phyloP scores from a whole-genome alignment of 1,140 invertebrate species.

The Tetragnatha versicolor region DNA sequence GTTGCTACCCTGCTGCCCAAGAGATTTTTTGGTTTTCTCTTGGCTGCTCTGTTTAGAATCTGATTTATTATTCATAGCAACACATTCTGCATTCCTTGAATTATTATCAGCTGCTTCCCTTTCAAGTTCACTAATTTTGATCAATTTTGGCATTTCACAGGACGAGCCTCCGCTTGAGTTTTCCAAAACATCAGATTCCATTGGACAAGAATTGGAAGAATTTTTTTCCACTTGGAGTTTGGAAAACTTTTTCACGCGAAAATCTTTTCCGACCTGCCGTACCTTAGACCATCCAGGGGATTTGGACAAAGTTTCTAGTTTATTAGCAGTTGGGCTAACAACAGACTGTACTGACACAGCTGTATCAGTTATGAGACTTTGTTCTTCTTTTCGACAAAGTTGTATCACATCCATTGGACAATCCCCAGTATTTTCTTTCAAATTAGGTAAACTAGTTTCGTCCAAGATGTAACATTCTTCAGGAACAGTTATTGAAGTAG shows the following conservation, averaged over 20 bases:
- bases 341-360: constrained; percentile 35
- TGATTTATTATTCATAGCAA: too few species aligned
- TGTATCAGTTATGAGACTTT: constrained; percentile 14
- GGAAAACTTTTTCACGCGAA: constrained; percentile 35
- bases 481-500: background rate
- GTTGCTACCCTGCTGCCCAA: too few species aligned
- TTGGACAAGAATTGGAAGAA: background rate
- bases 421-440: background rate
- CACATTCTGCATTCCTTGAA: too few species aligned
- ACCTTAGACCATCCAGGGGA: constrained; percentile 48
- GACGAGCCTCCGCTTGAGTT: background rate
- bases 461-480: constrained; percentile 12
- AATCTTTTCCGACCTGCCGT: constrained; percentile 29
- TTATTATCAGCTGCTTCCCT: background rate
- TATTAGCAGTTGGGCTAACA: constrained; percentile 5
- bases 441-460: constrained; percentile 4
- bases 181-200: background rate
- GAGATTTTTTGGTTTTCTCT: too few species aligned
- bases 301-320: background rate
- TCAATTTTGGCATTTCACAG: background rate
- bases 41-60: too few species aligned
- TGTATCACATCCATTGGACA: background rate
- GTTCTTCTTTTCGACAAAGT: background rate
- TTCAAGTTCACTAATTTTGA: background rate
- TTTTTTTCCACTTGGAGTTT: constrained; percentile 26